These are phyloP conservation scores for Ranitomeya imitator DNA, from an alignment of 2,113 vertebrate genomes.

Conservation along the genomic window DNA sequence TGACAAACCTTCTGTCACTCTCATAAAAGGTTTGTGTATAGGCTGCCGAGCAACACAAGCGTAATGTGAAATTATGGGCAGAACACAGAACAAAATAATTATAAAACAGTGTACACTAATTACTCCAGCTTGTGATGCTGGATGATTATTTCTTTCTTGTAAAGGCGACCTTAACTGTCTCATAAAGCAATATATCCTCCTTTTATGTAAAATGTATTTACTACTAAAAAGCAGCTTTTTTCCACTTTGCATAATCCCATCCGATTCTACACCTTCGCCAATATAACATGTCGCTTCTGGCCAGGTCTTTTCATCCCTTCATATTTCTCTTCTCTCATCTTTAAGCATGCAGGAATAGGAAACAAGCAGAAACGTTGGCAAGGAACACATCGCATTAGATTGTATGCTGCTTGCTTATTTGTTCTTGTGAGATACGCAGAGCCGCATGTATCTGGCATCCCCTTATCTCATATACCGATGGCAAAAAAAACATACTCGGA, in stretches of 20 bases:
- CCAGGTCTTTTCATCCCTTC: neutral
- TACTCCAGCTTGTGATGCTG: neutral
- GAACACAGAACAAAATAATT: constrained; percentile 31
- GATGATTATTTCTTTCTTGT: no score
- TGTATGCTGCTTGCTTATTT: no score
- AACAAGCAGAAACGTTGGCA: neutral
- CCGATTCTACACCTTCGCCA: no score
- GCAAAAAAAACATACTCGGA: no score
- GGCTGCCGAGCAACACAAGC: constrained; percentile 21
- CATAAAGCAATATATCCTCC: neutral
- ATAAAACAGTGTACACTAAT: neutral
- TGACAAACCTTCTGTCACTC: constrained; percentile 17
- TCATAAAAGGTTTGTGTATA: neutral
- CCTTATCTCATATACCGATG: no score
- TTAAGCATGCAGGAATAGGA: neutral
- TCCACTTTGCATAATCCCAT: neutral
- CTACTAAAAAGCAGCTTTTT: neutral
- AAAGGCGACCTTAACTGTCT: neutral
- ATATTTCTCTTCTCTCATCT: neutral
- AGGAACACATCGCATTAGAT: neutral
- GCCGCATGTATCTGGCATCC: no score
- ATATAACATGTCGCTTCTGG: neutral
- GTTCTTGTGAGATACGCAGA: no score
- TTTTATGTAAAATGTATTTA: neutral
- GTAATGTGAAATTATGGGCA: constrained; percentile 3